phyloP scores from a whole-genome alignment of 2,113 vertebrate genomes.

The Podocnemis expansa region DNA sequence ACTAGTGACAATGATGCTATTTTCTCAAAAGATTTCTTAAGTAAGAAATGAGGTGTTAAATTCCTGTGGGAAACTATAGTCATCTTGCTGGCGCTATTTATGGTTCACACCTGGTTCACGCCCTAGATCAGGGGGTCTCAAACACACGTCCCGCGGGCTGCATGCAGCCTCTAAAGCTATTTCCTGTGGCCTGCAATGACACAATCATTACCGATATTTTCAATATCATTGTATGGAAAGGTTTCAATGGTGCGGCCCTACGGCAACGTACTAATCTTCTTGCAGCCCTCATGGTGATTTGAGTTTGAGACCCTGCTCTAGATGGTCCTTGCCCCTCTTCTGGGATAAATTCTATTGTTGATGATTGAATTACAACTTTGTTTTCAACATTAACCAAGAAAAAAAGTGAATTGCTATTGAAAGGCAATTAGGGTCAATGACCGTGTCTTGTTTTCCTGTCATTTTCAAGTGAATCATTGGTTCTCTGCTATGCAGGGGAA shows the following conservation, averaged over 20 bases:
- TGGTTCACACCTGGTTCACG: slow-evolving; percentile 15
- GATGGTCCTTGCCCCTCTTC: slow-evolving; percentile 27
- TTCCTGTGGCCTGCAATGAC: too few relatives aligned
- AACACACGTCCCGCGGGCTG: too few relatives aligned
- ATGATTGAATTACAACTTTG: slow-evolving; percentile 15
- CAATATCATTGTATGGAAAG: too few relatives aligned
- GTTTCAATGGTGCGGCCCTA: too few relatives aligned
- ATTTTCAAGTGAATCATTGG: background rate
- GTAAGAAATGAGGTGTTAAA: background rate
- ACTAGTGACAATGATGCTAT: background rate
- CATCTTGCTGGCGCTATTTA: slow-evolving; percentile 16
- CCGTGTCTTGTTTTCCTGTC: background rate
- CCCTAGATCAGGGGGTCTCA: background rate
- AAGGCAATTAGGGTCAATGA: background rate
- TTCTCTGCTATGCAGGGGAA: background rate
- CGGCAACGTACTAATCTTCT: too few relatives aligned
- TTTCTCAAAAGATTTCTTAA: background rate
- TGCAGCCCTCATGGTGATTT: too few relatives aligned
- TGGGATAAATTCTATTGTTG: background rate
- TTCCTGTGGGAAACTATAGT: background rate
- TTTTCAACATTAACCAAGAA: background rate
- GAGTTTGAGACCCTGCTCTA: too few relatives aligned
- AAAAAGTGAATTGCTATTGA: background rate
- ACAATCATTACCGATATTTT: too few relatives aligned
- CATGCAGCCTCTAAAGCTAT: too few relatives aligned